phyloP scores from a whole-genome alignment of 2,797 vertebrate genomes.

The Mareca strepera region DNA sequence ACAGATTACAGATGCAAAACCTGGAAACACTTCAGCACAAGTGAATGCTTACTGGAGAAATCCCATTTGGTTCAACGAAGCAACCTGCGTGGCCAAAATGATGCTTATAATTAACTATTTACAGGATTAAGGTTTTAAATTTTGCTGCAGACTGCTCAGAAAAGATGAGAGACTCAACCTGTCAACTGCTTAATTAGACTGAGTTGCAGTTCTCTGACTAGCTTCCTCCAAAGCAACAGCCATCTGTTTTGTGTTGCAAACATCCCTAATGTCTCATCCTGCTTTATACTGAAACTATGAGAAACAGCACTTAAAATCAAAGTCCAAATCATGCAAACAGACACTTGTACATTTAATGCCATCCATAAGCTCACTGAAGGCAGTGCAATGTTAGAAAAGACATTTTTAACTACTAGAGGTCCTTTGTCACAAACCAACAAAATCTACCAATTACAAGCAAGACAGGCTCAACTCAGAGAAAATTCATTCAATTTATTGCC shows the following conservation, averaged over 20 bases:
- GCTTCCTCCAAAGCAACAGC: conserved; percentile 25
- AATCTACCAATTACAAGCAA: background rate
- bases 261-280: conserved; percentile 1
- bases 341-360: background rate
- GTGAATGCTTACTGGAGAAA: background rate
- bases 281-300: background rate
- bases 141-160: conserved; percentile 40
- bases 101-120: conserved; percentile 16
- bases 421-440: background rate
- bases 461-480: background rate
- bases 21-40: background rate
- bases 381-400: background rate
- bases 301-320: conserved; percentile 32
- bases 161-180: conserved; percentile 47
- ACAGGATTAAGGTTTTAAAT: conserved; percentile 1
- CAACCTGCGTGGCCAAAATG: background rate
- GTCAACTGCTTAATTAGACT: conserved; percentile 25
- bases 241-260: conserved; percentile 2
- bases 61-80: background rate
- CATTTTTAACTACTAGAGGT: background rate
- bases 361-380: background rate
- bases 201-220: conserved; percentile 5
- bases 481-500: background rate
- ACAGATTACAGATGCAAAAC: background rate
- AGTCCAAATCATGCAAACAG: background rate